A percentile compares a stretch with the other conserved stretches of the same genome.
phyloP scores from a whole-genome alignment of 23 tunicate genomes.

The Styela clava region DNA sequence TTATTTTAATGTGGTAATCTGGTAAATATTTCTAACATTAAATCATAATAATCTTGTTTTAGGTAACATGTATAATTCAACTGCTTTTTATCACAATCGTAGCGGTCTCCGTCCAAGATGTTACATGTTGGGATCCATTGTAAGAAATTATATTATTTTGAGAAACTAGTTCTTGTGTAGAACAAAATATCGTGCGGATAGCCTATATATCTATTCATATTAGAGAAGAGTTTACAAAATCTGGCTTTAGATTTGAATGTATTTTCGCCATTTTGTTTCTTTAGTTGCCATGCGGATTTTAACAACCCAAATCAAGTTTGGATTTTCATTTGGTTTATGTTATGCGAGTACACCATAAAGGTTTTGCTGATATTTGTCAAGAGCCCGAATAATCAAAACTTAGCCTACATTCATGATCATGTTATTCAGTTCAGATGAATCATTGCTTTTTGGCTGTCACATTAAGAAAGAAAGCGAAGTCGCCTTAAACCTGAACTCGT shows the following conservation, averaged over 20 bases:
- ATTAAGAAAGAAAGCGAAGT: not conserved
- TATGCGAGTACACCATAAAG: not conserved
- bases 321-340: not conserved
- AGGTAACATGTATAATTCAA: too few species aligned
- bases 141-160: not conserved
- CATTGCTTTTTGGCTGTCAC: not conserved
- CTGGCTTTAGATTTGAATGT: too few species aligned
- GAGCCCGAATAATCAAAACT: not conserved
- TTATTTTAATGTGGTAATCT: too few species aligned
- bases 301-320: too few species aligned
- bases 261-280: too few species aligned
- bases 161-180: not conserved
- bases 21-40: too few species aligned
- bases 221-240: not conserved
- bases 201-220: not conserved
- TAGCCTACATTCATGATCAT: not conserved
- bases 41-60: too few species aligned
- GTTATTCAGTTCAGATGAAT: not conserved
- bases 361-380: not conserved
- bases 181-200: not conserved
- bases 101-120: not conserved
- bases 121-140: not conserved
- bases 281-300: too few species aligned
- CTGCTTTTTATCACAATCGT: not conserved
- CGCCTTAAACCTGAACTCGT: not conserved